phyloP scores from a whole-genome alignment of 2,797 vertebrate species.

The Hemitrygon akajei region DNA sequence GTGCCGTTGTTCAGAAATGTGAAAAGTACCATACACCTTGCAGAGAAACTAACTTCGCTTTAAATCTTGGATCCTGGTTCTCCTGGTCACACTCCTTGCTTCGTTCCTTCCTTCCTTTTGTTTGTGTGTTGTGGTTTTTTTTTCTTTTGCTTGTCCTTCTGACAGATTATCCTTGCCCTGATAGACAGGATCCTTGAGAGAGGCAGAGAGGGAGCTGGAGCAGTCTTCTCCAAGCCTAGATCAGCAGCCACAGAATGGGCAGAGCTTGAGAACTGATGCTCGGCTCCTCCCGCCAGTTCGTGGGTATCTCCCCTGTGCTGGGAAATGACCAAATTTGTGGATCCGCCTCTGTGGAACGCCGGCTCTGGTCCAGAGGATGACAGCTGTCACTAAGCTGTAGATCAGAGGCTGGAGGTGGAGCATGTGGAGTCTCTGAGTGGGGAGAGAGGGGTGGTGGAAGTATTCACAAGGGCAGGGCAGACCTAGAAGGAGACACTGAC shows the following conservation, averaged over 20 bases:
- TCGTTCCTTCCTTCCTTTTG: not conserved
- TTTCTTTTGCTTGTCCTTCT: not conserved
- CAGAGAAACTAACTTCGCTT: conserved; percentile 47
- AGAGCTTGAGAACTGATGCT: conserved; percentile 13
- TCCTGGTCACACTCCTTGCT: not conserved
- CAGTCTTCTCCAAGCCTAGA: conserved; percentile 22
- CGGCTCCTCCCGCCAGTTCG: conserved; percentile 25
- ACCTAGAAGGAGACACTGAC: not conserved
- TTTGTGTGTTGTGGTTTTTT: not conserved
- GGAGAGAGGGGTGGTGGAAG: not conserved
- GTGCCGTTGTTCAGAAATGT: conserved; percentile 59
- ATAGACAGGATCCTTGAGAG: conserved; percentile 19
- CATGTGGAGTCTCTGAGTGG: not conserved
- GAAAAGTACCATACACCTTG: conserved; percentile 58
- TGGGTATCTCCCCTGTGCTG: conserved; percentile 20
- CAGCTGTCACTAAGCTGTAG: conserved; percentile 17
- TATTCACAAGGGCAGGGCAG: not conserved
- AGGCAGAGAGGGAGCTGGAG: conserved; percentile 8
- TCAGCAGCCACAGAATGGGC: conserved; percentile 16
- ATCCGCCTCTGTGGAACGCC: conserved; percentile 4
- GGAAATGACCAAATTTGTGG: conserved; percentile 25
- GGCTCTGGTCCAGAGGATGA: not conserved
- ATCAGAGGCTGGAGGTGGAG: not conserved
- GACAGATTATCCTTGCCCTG: conserved; percentile 7
- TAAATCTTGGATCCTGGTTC: conserved; percentile 15